Evolutionary conservation across 2,797 vertebrate genomes (phyloP).

Genomic region (Syndactyla subalaris): DNA sequence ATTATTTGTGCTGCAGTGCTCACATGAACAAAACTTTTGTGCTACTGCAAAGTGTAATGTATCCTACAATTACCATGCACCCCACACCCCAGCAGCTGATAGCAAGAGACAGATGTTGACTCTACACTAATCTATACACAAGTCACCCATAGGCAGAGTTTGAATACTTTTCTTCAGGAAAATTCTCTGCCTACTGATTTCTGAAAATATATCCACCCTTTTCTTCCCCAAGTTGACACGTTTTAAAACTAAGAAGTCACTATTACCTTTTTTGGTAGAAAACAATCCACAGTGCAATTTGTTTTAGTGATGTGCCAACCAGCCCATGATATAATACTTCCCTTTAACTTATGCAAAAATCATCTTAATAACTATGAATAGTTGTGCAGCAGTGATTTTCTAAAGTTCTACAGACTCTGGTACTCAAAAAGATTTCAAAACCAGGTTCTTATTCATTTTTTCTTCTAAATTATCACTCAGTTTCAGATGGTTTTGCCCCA

Average conservation of each 20-base stretch:
- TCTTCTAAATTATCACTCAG: neutral
- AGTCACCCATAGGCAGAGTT: neutral
- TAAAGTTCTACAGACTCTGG: neutral
- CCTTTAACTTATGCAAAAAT: neutral
- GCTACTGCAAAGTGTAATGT: neutral
- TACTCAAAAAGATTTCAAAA: conserved; percentile 11
- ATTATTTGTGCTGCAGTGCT: neutral
- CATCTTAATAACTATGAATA: neutral
- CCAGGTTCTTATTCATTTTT: neutral
- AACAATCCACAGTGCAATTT: neutral
- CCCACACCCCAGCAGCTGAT: neutral
- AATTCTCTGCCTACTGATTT: neutral
- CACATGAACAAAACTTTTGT: neutral
- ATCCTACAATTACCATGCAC: neutral
- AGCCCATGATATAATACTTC: neutral
- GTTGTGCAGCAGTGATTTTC: neutral
- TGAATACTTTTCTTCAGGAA: neutral
- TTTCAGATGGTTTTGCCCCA: neutral
- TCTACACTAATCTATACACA: neutral
- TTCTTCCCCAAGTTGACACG: neutral
- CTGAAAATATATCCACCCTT: neutral
- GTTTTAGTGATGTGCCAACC: neutral
- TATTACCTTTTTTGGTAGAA: neutral
- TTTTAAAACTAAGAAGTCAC: neutral
- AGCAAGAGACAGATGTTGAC: neutral